A percentile compares a stretch with the other conserved stretches of the same genome.
Evolutionary conservation across 2,113 vertebrate genomes (phyloP).

Genomic region (Rhinoderma darwinii): DNA sequence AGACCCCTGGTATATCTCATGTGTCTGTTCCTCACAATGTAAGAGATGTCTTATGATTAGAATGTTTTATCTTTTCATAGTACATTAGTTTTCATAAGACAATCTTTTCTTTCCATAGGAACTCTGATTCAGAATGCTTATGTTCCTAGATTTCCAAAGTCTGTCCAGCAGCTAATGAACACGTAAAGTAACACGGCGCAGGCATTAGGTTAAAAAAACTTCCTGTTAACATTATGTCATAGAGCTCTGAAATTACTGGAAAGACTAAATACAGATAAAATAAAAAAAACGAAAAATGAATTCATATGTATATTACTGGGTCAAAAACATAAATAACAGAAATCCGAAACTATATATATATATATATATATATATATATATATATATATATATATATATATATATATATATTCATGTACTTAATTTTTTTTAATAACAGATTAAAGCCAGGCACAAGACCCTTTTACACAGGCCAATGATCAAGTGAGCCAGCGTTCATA

Average conservation of each 20-base stretch:
- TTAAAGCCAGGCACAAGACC: no score
- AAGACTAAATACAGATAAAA: neutral
- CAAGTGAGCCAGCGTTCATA: no score
- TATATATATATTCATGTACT: no score
- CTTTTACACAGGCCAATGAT: no score
- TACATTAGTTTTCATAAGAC: neutral
- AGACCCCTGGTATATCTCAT: no score
- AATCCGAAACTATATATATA: no score
- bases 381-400: no score
- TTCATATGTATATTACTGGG: neutral
- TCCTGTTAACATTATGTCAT: conserved; percentile 20
- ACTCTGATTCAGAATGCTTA: neutral
- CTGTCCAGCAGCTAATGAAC: neutral
- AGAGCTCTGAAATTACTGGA: neutral
- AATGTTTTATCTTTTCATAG: neutral
- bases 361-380: no score
- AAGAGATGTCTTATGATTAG: neutral
- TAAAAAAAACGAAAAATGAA: neutral
- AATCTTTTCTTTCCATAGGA: conserved; percentile 9
- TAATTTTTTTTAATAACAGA: no score
- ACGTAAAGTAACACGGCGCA: neutral
- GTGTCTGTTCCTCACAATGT: neutral
- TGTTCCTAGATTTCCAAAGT: conserved; percentile 1
- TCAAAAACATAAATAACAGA: no score
- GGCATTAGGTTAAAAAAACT: neutral